Conservation (phyloP, 2,113 vertebrate genomes). For the Dromiciops gliroides region DNA sequence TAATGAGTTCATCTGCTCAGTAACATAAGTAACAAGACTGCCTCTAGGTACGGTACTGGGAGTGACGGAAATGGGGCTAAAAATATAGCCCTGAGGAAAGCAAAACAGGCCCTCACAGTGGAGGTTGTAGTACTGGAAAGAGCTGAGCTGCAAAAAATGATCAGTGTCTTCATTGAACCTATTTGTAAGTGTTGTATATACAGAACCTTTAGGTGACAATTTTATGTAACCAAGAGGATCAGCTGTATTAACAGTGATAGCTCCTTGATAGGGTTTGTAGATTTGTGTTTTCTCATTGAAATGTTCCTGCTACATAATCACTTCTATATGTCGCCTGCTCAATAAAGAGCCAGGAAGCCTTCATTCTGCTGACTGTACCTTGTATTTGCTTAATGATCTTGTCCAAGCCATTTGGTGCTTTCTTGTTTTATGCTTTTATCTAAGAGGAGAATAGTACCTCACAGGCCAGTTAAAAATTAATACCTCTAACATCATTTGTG, state of each 20-base stretch:
- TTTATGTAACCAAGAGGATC: neutral
- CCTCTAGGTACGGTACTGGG: neutral
- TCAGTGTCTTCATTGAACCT: neutral
- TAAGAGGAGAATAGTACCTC: neutral
- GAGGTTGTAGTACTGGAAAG: neutral
- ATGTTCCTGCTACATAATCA: neutral
- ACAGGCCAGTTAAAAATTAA: neutral
- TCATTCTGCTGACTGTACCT: neutral
- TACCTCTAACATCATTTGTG: neutral
- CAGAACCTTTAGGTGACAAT: neutral
- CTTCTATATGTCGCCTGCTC: neutral
- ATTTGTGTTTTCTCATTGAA: neutral
- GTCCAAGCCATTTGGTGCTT: neutral
- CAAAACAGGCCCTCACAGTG: neutral
- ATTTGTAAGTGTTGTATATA: neutral
- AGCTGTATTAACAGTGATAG: conserved; percentile 11
- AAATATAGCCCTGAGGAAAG: neutral
- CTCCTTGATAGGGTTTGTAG: neutral
- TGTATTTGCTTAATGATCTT: neutral
- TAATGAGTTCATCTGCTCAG: neutral
- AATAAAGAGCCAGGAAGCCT: conserved; percentile 5
- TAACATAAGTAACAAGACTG: neutral
- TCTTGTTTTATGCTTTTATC: conserved; percentile 34
- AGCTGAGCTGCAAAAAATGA: neutral
- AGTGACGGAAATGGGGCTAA: neutral